These are phyloP conservation scores for Cataglyphis albicans DNA, from an alignment of 2,888 invertebrate species.

Conservation along the genomic window DNA sequence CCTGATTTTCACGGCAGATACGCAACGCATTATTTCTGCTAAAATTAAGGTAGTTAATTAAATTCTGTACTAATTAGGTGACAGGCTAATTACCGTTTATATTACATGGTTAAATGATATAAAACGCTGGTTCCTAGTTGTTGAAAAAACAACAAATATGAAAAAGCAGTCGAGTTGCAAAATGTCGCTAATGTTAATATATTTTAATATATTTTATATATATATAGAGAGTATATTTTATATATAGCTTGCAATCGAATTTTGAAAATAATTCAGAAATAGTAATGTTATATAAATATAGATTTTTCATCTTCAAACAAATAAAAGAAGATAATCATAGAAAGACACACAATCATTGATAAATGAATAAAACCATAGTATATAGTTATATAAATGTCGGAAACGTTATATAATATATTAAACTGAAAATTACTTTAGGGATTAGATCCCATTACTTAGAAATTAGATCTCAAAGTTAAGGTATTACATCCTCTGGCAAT, in stretches of 20 bases:
- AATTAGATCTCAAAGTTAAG: background rate
- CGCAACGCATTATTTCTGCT: slow-evolving; percentile 12
- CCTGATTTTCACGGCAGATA: slow-evolving; percentile 13
- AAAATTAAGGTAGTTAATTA: slow-evolving; percentile 43
- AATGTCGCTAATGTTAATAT: background rate
- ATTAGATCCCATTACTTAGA: slow-evolving; percentile 10
- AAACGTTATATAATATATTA: background rate
- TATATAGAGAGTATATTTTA: background rate
- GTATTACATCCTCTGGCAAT: background rate
- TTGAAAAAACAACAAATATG: background rate
- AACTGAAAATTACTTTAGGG: background rate
- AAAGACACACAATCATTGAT: too few species aligned
- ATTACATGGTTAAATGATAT: slow-evolving; percentile 31
- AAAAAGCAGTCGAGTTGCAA: slow-evolving; percentile 1
- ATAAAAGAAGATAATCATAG: too few species aligned
- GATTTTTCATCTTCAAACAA: background rate
- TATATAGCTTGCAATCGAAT: background rate
- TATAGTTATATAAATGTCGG: background rate
- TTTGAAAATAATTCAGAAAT: background rate
- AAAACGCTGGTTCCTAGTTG: slow-evolving; percentile 7
- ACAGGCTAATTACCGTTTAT: slow-evolving; percentile 28
- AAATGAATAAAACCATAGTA: too few species aligned
- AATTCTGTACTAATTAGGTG: slow-evolving; percentile 35
- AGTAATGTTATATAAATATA: background rate
- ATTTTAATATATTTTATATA: background rate